phyloP scores from a whole-genome alignment of 2,888 invertebrate species.

The Polymixis lichenea region DNA sequence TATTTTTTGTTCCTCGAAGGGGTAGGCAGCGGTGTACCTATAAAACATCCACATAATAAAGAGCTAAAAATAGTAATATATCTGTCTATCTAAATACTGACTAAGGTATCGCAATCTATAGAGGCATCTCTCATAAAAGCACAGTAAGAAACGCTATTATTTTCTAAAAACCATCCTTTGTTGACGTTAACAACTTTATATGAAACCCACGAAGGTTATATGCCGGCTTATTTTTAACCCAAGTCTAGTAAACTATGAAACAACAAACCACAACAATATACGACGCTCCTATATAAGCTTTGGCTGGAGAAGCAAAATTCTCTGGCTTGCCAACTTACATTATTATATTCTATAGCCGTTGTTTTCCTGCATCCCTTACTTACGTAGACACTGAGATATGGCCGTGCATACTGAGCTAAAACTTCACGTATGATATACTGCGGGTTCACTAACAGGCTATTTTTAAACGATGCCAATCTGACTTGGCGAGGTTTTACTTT shows the following conservation, averaged over 20 bases:
- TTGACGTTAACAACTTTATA: slow-evolving; percentile 26
- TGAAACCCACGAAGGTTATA: slow-evolving; percentile 24
- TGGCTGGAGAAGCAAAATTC: slow-evolving; percentile 56
- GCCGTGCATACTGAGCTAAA: slow-evolving; percentile 64
- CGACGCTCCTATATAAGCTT: slow-evolving; percentile 54
- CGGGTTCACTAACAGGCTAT: slow-evolving; percentile 38
- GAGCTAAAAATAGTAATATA: background rate
- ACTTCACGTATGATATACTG: slow-evolving; percentile 61
- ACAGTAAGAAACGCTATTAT: background rate
- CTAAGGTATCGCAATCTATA: background rate
- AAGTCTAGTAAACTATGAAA: slow-evolving; percentile 59
- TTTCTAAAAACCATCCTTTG: background rate
- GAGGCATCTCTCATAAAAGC: background rate
- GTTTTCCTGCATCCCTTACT: slow-evolving; percentile 68
- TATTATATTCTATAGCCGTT: slow-evolving; percentile 68
- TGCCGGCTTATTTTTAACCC: slow-evolving; percentile 68
- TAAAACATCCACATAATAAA: too few relatives aligned
- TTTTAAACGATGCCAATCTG: slow-evolving; percentile 51
- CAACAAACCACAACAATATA: slow-evolving; percentile 55
- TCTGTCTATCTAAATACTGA: background rate
- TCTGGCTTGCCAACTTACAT: slow-evolving; percentile 63
- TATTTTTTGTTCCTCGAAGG: too few relatives aligned
- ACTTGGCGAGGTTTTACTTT: slow-evolving; percentile 28
- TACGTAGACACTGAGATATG: slow-evolving; percentile 67
- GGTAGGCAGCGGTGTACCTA: too few relatives aligned